Base-by-base conservation (phyloP, 2,113 vertebrate species). In the Pachypanchax playfairii region DNA sequence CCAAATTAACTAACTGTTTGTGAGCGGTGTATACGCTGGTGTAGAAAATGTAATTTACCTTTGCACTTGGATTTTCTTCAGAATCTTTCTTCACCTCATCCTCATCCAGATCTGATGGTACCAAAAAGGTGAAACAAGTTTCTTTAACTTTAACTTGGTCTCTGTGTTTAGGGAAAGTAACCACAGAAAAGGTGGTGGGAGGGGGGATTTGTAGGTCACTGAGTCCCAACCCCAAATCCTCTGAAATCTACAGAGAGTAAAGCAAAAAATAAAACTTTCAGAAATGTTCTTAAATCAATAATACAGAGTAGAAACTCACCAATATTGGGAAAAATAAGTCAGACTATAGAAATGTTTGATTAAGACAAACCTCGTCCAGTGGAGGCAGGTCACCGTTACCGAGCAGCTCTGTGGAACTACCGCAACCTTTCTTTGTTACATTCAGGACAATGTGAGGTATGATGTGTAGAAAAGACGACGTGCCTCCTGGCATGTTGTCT, bases 401-500 rank as follows among this genome's bases (percentile, higher is more conserved):
- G 28, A 96, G 65, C 18, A 95, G 66, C 20, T 90, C 87, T 25
- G 57, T 29, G 33, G 20, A 68, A 25, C 13, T 75, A 1, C 50
- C 18, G 4, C 85, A 74, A 3, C 90, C 83, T 0, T 64, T 47
- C 55, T 82, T 54, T 0, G 72, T 77, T 1, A 90, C 70, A 12
- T 90, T 87, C 39, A 96, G 65, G 25, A 86, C 67, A 49, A 96
- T 72, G 63, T 92, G 90, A 0, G 93, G 94, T 47, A 98, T 84
- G 8, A 80, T 59, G 12, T 87, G 82, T 0, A 41, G 24, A 14
- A 73, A 36, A 1, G 79, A 68, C 46, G 77, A 69, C 9, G 43
- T 11, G 46, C 13, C 11, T 71, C 12, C 61, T 87, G 80, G 11
- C 84, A 60, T 90, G 75, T 20, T 28, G 11, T 9, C 86, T 82